Base-by-base conservation (phyloP, 2,888 invertebrate genomes). In the Melieria picta region DNA sequence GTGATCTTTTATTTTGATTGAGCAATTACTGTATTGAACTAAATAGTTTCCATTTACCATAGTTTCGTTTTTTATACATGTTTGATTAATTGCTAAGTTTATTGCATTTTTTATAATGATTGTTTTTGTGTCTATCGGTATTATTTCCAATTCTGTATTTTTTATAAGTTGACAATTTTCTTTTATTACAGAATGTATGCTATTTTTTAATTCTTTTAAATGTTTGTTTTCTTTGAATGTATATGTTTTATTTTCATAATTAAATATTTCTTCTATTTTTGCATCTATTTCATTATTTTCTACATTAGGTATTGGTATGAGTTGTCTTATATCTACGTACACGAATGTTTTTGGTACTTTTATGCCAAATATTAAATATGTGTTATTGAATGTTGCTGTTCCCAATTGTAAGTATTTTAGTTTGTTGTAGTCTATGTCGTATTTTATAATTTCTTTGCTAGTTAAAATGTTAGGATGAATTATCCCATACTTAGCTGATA, bases 401-500 rank as follows among this genome's bases (percentile, higher is more conserved):
- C 60, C 52, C 3, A 62, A 46, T 65, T 75, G 75, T 5, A 74
- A 55, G 62, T 74, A 69, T 56, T 70, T 65, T 9, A 73, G 42
- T 61, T 72, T 72, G 52, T 69, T 60, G 57, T 57, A 66, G 55
- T 70, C 67, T 4, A 73, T 73, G 45, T 64, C 48, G 48, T 69
- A 72, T 10, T 65, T 65, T 13, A 11, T 6, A 42, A 71, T 71
- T 71, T 67, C 48, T 9, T 67, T 7, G 63, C 7, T 52, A 5
- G 64, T 70, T 60, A 70, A 60, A 47, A 70, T 70, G 48, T 30
- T 73, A 47, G 70, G 73, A 48, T 73, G 64, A 48, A 65, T 47
- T 55, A 75, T 75, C 55, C 42, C 63, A 74, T 67, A 69, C 70
- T 74, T 63, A 52, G 72, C 42, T 9, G 68, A 58, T 10, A 72